These are phyloP conservation scores for Dendrocincla tyrannina DNA, from an alignment of 2,797 vertebrate genomes.

Conservation along the genomic window DNA sequence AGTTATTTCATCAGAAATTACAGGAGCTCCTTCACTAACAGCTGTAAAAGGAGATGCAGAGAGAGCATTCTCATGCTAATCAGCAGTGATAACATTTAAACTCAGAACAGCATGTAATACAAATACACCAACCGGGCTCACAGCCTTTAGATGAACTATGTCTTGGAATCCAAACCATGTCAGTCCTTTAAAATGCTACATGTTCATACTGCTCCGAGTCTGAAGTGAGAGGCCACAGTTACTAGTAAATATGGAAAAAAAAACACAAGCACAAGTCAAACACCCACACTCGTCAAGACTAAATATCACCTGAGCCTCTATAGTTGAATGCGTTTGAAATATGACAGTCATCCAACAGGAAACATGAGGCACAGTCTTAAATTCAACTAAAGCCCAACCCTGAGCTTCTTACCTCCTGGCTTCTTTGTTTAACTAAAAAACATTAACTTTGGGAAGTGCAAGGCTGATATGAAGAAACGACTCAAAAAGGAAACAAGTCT, in stretches of 20 bases:
- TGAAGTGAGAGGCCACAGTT: background rate
- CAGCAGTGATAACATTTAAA: background rate
- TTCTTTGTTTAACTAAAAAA: background rate
- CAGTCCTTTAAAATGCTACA: background rate
- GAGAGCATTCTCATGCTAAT: background rate
- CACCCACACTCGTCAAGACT: background rate
- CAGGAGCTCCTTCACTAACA: background rate
- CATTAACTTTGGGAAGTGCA: background rate
- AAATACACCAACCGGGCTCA: background rate
- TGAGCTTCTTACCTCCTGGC: background rate
- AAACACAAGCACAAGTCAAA: background rate
- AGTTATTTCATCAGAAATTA: background rate
- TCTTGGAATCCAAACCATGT: background rate
- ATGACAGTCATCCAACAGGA: background rate
- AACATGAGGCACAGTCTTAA: background rate
- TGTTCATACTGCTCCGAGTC: background rate
- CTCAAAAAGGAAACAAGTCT: background rate
- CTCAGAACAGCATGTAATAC: background rate
- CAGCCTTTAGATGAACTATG: background rate
- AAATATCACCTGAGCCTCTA: background rate
- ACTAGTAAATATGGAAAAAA: background rate
- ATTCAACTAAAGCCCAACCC: background rate
- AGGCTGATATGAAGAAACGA: background rate
- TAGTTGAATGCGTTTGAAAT: background rate
- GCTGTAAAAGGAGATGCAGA: background rate